A percentile compares a stretch with the other conserved stretches of the same genome.
Conservation (phyloP, 2,888 invertebrate genomes). For the Volucella inanis region DNA sequence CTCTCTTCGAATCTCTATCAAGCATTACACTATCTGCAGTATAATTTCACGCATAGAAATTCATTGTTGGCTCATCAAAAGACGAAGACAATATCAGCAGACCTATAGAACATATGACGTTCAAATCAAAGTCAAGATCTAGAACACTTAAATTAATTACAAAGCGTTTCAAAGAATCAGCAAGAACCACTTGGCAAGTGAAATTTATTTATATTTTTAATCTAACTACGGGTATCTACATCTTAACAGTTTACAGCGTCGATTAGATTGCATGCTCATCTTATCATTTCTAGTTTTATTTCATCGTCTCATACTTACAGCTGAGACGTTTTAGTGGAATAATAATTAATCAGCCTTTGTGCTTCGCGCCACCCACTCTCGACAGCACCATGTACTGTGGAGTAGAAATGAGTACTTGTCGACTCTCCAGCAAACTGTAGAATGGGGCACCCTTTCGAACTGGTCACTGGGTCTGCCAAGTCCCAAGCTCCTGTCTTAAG, state of each 20-base stretch:
- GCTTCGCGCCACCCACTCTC: slow-evolving; percentile 90
- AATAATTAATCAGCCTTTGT: slow-evolving; percentile 84
- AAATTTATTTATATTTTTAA: background rate
- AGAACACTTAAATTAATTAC: no score
- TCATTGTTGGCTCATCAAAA: no score
- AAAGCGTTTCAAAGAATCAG: no score
- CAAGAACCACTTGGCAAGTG: no score
- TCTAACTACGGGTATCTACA: background rate
- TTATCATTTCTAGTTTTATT: background rate
- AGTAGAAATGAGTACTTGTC: slow-evolving; percentile 86
- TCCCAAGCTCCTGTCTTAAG: slow-evolving; percentile 84
- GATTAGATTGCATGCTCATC: slow-evolving; percentile 5
- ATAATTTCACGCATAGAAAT: no score
- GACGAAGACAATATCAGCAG: no score
- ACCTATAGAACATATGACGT: no score
- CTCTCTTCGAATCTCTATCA: no score
- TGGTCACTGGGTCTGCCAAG: slow-evolving; percentile 84
- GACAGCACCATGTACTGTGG: slow-evolving; percentile 89
- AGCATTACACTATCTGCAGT: no score
- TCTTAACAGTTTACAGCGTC: background rate
- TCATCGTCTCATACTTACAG: slow-evolving; percentile 69
- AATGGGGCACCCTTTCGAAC: slow-evolving; percentile 82
- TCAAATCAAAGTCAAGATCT: no score
- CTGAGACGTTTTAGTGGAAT: slow-evolving; percentile 76
- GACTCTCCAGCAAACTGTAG: slow-evolving; percentile 89